Percentiles rank a stretch among this genome's conserved stretches.
Conservation (phyloP, 2,797 vertebrate species). For the Mus caroli region DNA sequence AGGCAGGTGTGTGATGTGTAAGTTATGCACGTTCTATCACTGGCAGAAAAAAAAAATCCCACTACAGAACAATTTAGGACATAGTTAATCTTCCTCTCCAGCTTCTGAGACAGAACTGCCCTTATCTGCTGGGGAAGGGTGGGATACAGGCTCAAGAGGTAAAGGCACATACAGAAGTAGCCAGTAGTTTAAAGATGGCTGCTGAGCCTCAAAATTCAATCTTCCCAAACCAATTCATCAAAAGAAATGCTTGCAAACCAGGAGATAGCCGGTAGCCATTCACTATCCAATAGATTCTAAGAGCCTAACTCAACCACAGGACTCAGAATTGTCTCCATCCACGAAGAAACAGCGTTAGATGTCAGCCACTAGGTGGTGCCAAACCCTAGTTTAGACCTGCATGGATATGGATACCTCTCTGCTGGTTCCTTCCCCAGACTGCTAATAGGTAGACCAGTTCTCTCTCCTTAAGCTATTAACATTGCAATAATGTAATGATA, state of each 20-base stretch:
- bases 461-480: neutral
- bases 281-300: neutral
- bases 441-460: neutral
- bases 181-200: neutral
- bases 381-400: constrained; percentile 11
- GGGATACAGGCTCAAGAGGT: neutral
- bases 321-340: neutral
- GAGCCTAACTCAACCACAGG: neutral
- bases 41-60: neutral
- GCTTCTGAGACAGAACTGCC: neutral
- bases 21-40: neutral
- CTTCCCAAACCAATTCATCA: neutral
- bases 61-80: neutral
- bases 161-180: neutral
- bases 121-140: neutral
- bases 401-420: neutral
- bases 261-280: neutral
- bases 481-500: neutral
- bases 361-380: constrained; percentile 18
- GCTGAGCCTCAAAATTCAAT: neutral
- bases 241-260: neutral
- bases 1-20: neutral
- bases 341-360: neutral
- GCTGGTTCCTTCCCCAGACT: neutral
- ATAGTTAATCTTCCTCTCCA: neutral